phyloP scores from a whole-genome alignment of 2,888 invertebrate genomes.

The Ichneumoninae sp. region DNA sequence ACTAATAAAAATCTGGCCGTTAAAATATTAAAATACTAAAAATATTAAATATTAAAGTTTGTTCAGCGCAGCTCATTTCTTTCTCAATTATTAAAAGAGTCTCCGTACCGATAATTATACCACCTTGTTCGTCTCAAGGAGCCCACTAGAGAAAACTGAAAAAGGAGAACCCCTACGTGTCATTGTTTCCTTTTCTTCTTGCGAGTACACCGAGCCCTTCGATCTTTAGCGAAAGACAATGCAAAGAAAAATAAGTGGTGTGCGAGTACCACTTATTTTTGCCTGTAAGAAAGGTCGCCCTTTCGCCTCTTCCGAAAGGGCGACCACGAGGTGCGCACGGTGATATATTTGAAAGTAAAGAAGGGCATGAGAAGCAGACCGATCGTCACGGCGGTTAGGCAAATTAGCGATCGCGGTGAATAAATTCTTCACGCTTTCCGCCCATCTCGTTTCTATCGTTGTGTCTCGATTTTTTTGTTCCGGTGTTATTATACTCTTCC shows the following conservation, averaged over 20 bases:
- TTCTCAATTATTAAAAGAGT: background rate
- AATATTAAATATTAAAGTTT: background rate
- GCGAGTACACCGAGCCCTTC: constrained; percentile 16
- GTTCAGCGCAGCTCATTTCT: background rate
- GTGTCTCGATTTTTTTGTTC: constrained; percentile 67
- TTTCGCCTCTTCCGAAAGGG: constrained; percentile 16
- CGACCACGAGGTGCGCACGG: constrained; percentile 17
- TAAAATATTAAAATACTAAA: too few species aligned
- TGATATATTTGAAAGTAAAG: background rate
- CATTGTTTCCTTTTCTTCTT: background rate
- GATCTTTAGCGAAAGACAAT: constrained; percentile 41
- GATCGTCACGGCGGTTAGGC: constrained; percentile 77
- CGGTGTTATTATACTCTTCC: constrained; percentile 5
- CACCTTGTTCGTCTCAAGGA: constrained; percentile 13
- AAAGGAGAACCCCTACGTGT: constrained; percentile 14
- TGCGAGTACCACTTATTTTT: constrained; percentile 17
- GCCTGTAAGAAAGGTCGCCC: background rate
- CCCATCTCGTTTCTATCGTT: constrained; percentile 61
- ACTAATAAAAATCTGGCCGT: too few species aligned
- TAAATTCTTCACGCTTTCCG: constrained; percentile 78
- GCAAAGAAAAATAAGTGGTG: constrained; percentile 40
- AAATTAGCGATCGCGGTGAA: constrained; percentile 77
- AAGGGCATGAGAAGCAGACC: constrained; percentile 2
- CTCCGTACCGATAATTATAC: constrained; percentile 4
- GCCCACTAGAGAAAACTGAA: background rate